A percentile compares a stretch with the other conserved stretches of the same genome.
phyloP scores from a whole-genome alignment of 2,113 vertebrate species.

The Paedocypris sp. region DNA sequence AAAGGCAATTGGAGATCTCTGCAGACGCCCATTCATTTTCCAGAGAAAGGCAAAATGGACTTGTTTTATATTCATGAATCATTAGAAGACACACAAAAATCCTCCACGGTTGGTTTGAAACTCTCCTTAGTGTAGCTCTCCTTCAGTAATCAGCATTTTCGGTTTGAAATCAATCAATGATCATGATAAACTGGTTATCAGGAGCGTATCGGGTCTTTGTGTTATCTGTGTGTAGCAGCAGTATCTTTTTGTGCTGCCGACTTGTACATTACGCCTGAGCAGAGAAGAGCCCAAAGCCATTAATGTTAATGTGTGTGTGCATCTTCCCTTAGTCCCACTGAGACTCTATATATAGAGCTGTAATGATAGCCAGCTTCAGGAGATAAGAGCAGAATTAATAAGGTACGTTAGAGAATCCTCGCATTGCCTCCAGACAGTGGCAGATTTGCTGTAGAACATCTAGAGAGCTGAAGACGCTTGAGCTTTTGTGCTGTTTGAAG shows the following conservation, averaged over 20 bases:
- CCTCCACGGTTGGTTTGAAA: background rate
- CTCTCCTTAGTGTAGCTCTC: background rate
- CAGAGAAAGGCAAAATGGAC: constrained; percentile 8
- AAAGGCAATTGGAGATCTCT: constrained; percentile 41
- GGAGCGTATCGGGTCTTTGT: background rate
- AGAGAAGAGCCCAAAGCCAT: constrained; percentile 59
- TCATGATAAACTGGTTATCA: background rate
- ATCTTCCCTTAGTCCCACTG: constrained; percentile 55
- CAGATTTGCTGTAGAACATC: constrained; percentile 42
- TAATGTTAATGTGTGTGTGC: constrained; percentile 57
- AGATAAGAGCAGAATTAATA: constrained; percentile 64
- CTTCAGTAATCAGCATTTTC: constrained; percentile 15
- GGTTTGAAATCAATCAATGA: constrained; percentile 19
- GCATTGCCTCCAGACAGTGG: constrained; percentile 54
- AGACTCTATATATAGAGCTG: constrained; percentile 64
- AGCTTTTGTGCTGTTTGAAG: constrained; percentile 22
- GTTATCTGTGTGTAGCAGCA: constrained; percentile 5
- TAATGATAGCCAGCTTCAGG: constrained; percentile 65
- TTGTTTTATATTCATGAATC: constrained; percentile 28
- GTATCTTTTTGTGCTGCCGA: constrained; percentile 36
- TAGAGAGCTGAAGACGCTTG: constrained; percentile 48
- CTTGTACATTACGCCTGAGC: constrained; percentile 24
- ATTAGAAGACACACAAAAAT: background rate
- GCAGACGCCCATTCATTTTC: constrained; percentile 35
- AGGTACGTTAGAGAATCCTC: constrained; percentile 56